Percentiles rank a stretch among this genome's conserved stretches.
These are phyloP conservation scores for Mesoclemmys tuberculata DNA, from an alignment of 2,113 vertebrate genomes.

Conservation along the genomic window DNA sequence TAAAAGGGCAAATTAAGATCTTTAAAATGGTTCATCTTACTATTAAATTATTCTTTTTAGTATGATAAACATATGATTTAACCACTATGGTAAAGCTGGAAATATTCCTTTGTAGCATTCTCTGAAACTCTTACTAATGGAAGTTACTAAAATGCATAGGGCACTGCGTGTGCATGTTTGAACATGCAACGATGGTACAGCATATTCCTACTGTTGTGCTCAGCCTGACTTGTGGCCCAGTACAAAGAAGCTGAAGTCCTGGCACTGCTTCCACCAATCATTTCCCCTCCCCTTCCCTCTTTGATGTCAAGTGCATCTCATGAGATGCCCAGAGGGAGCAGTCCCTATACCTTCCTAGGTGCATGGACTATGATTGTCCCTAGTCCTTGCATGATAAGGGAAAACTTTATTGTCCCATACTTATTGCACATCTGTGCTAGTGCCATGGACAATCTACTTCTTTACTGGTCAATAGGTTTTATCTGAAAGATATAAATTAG, in stretches of 20 bases:
- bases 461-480: background rate
- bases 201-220: background rate
- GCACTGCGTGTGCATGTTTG: background rate
- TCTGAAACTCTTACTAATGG: background rate
- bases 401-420: slow-evolving; percentile 45
- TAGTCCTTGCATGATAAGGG: slow-evolving; percentile 42
- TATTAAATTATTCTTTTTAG: background rate
- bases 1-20: background rate
- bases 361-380: background rate
- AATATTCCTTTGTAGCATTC: background rate
- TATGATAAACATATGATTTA: background rate
- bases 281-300: background rate
- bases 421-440: background rate
- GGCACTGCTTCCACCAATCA: background rate
- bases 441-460: background rate
- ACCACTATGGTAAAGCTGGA: background rate
- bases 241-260: background rate
- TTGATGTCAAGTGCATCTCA: background rate
- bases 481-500: slow-evolving; percentile 37
- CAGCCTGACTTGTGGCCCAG: background rate
- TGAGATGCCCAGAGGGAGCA: background rate
- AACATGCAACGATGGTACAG: background rate
- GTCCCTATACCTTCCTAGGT: background rate
- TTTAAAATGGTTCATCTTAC: background rate
- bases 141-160: background rate